These are phyloP conservation scores for Meda fulgida DNA, from an alignment of 2,797 vertebrate genomes.

Conservation along the genomic window DNA sequence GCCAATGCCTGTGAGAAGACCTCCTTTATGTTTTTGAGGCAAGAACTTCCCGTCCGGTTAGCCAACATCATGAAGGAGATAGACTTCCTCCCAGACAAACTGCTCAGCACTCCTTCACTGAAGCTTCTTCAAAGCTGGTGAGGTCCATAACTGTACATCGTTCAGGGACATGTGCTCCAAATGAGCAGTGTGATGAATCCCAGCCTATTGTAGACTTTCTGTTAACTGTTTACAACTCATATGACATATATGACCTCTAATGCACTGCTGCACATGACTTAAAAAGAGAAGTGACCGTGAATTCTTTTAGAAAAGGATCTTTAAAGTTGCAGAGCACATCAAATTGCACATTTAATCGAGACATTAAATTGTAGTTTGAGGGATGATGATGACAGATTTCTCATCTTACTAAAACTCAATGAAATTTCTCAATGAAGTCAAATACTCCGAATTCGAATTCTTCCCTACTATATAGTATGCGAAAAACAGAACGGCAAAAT, in stretches of 20 bases:
- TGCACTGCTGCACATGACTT: background rate
- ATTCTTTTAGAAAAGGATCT: background rate
- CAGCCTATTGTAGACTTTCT: background rate
- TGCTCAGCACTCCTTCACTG: conserved; percentile 89
- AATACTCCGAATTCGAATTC: background rate
- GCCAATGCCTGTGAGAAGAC: conserved; percentile 97
- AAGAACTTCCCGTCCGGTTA: conserved; percentile 95
- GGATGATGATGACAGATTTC: background rate
- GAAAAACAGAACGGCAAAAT: no score
- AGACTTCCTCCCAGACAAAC: conserved; percentile 90
- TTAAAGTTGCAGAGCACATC: background rate
- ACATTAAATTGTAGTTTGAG: background rate
- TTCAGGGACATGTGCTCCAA: background rate
- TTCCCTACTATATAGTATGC: no score
- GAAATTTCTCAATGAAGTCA: background rate
- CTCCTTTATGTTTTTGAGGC: conserved; percentile 92
- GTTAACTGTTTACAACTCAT: conserved; percentile 16
- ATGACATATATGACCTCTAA: background rate
- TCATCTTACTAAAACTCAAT: background rate
- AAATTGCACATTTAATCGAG: background rate
- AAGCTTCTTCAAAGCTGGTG: conserved; percentile 92
- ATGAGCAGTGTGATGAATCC: background rate
- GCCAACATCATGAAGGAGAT: conserved; percentile 98
- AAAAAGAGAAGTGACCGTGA: background rate
- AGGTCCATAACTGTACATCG: background rate